Conservation (phyloP, 2,113 vertebrate genomes). For the Zosterops hypoxanthus region DNA sequence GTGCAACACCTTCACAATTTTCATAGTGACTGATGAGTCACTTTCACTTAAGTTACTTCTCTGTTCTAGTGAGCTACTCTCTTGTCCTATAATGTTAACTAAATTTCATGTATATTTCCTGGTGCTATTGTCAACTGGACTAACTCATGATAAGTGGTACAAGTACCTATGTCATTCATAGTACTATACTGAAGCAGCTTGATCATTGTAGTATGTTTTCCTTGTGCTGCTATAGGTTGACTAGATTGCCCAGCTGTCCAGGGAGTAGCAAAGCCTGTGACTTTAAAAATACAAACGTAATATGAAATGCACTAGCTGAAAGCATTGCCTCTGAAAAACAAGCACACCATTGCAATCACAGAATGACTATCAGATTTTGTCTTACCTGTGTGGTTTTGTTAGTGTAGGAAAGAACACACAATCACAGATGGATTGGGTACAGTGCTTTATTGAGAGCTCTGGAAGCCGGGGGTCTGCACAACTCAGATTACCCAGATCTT, state of each 20-base stretch:
- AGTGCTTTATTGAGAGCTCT: too few relatives aligned
- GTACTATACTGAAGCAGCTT: background rate
- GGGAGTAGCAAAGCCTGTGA: background rate
- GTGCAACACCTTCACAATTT: background rate
- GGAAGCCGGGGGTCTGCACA: too few relatives aligned
- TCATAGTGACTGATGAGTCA: background rate
- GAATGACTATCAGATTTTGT: background rate
- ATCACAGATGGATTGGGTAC: too few relatives aligned
- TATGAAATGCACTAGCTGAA: background rate
- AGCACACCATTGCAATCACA: background rate
- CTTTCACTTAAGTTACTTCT: background rate
- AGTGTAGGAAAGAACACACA: too few relatives aligned
- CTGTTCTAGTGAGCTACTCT: background rate
- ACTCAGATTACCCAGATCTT: too few relatives aligned
- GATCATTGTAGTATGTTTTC: background rate
- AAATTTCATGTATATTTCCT: background rate
- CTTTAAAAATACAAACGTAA: background rate
- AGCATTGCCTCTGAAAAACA: background rate
- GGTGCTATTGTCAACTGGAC: rapidly evolving
- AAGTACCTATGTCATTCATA: background rate
- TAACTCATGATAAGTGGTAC: background rate
- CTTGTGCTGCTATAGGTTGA: background rate
- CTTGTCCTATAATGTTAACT: background rate
- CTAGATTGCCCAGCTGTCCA: background rate
- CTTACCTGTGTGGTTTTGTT: background rate